These are phyloP conservation scores for Drosophila lacertosa DNA, from an alignment of 1,140 invertebrate genomes.

Conservation along the genomic window DNA sequence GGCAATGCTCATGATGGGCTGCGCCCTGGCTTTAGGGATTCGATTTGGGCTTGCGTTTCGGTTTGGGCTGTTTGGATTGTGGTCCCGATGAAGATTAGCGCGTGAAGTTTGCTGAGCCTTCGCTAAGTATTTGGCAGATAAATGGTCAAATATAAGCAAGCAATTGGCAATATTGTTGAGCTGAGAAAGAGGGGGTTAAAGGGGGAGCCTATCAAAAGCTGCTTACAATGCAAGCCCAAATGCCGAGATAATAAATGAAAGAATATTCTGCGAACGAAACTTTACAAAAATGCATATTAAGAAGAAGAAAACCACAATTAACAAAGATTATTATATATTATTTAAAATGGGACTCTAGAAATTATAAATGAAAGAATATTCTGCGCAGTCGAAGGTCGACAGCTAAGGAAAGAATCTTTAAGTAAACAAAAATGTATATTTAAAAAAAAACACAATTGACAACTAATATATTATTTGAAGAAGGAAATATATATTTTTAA, in stretches of 20 bases:
- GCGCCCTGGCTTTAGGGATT: slow-evolving; percentile 40
- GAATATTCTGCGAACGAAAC: neutral
- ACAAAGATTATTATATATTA: too few species aligned
- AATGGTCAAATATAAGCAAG: slow-evolving; percentile 41
- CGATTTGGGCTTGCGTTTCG: slow-evolving; percentile 6
- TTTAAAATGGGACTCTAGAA: too few species aligned
- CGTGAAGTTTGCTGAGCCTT: slow-evolving; percentile 28
- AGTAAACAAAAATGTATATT: too few species aligned
- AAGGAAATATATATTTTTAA: too few species aligned
- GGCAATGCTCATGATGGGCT: slow-evolving; percentile 48
- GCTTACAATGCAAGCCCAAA: neutral
- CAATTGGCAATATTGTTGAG: slow-evolving; percentile 17
- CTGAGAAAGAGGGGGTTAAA: neutral
- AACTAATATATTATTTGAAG: too few species aligned
- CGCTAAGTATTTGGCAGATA: slow-evolving; percentile 44
- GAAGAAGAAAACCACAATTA: too few species aligned
- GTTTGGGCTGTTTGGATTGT: slow-evolving; percentile 3
- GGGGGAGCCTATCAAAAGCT: neutral
- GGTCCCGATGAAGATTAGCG: slow-evolving; percentile 40
- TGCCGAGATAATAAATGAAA: neutral
- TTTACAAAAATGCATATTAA: too few species aligned
- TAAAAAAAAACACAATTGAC: too few species aligned
- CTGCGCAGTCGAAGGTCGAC: too few species aligned
- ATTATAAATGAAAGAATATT: too few species aligned
- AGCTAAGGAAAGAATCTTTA: too few species aligned